Conservation (phyloP, 2,888 invertebrate genomes). For the Zhuqinia jingwanae region DNA sequence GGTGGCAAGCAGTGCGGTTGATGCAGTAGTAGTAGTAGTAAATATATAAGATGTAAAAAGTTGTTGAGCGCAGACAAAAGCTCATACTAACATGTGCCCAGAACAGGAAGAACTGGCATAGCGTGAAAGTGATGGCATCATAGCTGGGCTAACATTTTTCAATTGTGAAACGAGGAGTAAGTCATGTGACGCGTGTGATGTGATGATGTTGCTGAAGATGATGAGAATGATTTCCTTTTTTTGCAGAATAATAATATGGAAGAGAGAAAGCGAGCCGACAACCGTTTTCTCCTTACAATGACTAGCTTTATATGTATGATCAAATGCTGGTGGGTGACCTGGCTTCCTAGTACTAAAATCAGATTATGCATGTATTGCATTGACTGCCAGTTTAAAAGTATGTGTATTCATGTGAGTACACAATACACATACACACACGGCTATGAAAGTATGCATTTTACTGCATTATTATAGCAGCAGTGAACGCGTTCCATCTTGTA, state of each 20-base stretch:
- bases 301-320: no score
- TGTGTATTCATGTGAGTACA: no score
- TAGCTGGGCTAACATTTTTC: slow-evolving; percentile 37
- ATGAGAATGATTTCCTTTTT: slow-evolving; percentile 9
- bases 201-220: slow-evolving; percentile 40
- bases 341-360: no score
- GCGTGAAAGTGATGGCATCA: slow-evolving; percentile 36
- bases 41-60: not conserved
- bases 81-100: not conserved
- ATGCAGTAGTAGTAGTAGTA: not conserved
- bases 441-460: not conserved
- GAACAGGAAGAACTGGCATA: slow-evolving; percentile 19
- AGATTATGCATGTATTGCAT: no score
- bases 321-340: no score
- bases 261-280: slow-evolving; percentile 7
- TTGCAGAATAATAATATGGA: not conserved
- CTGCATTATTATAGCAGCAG: slow-evolving; percentile 3
- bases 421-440: no score
- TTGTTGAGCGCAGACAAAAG: not conserved
- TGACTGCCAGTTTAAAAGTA: no score
- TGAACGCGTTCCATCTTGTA: slow-evolving; percentile 3
- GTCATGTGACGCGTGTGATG: slow-evolving; percentile 14
- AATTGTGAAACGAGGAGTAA: slow-evolving; percentile 7
- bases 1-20: not conserved
- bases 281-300: not conserved